A percentile compares a stretch with the other conserved stretches of the same genome.
Evolutionary conservation across 2,888 invertebrate species (phyloP).

Genomic region (Luperina testacea): DNA sequence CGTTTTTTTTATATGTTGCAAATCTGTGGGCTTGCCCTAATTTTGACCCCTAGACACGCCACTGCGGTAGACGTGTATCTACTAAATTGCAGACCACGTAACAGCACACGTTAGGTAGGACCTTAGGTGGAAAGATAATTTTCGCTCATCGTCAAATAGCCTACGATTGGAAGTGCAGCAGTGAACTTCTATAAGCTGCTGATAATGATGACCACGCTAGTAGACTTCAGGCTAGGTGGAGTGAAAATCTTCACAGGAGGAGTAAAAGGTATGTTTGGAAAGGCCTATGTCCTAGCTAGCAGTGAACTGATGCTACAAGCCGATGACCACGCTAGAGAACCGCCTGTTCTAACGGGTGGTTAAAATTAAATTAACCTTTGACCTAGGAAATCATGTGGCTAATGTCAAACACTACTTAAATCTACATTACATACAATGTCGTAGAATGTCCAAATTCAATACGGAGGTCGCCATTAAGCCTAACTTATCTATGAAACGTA

Average conservation of each 20-base stretch:
- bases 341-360: background rate
- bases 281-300: background rate
- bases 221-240: background rate
- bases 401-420: conserved; percentile 25
- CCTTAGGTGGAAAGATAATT: background rate
- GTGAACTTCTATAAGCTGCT: background rate
- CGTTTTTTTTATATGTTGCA: too few species aligned
- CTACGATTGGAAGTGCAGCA: background rate
- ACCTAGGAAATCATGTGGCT: background rate
- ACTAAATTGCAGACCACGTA: background rate
- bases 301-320: too few species aligned
- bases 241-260: background rate
- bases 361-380: conserved; percentile 31
- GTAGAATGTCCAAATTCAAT: conserved; percentile 36
- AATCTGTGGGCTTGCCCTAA: too few species aligned
- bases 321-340: background rate
- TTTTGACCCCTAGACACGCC: too few species aligned
- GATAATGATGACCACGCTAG: background rate
- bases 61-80: too few species aligned
- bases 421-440: conserved; percentile 34
- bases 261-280: too few species aligned
- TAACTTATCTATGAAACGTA: conserved; percentile 24
- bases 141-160: background rate
- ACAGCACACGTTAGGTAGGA: background rate
- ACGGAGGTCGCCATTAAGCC: conserved; percentile 29